Base-by-base conservation (phyloP, 2,113 vertebrate species). In the Toxotes jaculatrix region DNA sequence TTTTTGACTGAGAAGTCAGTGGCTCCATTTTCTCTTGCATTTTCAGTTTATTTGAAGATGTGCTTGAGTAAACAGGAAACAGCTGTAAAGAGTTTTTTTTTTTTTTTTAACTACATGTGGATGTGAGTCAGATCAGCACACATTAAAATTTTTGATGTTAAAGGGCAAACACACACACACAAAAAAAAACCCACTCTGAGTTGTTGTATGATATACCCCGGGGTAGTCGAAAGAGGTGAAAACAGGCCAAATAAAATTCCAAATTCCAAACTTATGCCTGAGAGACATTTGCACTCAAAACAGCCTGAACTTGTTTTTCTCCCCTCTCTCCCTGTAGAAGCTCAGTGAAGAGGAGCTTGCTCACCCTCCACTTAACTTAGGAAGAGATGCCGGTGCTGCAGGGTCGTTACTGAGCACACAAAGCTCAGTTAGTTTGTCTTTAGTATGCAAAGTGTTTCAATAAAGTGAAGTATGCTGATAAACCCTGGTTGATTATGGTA, bases 251-350 rank as follows among this genome's bases (percentile, higher is more conserved):
- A 84, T 78, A 5, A 70, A 74, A 71, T 49, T 42, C 34, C n/a
- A n/a, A n/a, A n/a, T 74, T 40, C 2, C 56, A 75, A 80, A 81
- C 74, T 59, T 4, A 79, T 56, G 76, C 78, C 83, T 47, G 21
- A 0, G 40, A 91, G 79, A 80, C 63, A 68, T 82, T 82, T 82
- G 19, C 65, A 57, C 53, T 80, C 47, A 59, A 68, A 88, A 83
- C 79, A 83, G 74, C 82, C 64, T 36, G 11, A 83, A 62, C 66
- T 79, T 79, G 55, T 87, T 87, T 91, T 85, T 74, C 65, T 80
- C 63, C 27, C 2, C 63, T 74, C 45, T 27, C 13, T 23, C 34
- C 19, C 23, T 59, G 7, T 66, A 16, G 85, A 83, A 12, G 47
- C 75, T 78, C 12, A 3, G 80, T 53, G 81, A 63, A 79, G 77